Evolutionary conservation across 2,888 invertebrate genomes (phyloP).

Genomic region (Acanthosoma haemorrhoidale): DNA sequence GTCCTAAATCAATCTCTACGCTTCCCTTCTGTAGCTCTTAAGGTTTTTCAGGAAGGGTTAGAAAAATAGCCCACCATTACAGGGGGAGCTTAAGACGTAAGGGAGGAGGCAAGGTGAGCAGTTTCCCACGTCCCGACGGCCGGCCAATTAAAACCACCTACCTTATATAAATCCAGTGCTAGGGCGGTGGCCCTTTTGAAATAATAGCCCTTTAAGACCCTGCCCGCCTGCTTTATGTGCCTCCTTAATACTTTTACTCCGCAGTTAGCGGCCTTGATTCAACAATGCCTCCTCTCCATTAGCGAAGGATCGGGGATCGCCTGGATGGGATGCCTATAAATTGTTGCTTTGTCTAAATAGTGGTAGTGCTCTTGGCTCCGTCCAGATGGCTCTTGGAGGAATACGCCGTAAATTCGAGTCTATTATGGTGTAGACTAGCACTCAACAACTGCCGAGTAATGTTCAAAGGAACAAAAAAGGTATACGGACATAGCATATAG

Average conservation of each 20-base stretch:
- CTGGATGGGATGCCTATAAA: no score
- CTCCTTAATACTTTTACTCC: conserved; percentile 4
- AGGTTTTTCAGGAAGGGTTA: not conserved
- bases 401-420: no score
- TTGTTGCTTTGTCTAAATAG: no score
- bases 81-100: not conserved
- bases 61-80: not conserved
- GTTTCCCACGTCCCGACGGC: not conserved
- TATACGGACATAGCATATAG: no score
- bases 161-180: conserved; percentile 20
- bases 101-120: not conserved
- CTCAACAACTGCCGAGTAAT: no score
- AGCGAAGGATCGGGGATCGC: not conserved
- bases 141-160: conserved; percentile 17
- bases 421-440: no score
- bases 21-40: no score
- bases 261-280: not conserved
- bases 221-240: not conserved
- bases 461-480: no score
- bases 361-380: no score
- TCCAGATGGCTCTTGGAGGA: no score
- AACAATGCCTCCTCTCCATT: not conserved
- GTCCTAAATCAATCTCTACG: no score
- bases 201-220: conserved; percentile 17
- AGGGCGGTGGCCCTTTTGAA: conserved; percentile 23